Percentiles rank a stretch among this genome's conserved stretches.
Evolutionary conservation across 2,113 vertebrate species (phyloP).

Genomic region (Perca flavescens): DNA sequence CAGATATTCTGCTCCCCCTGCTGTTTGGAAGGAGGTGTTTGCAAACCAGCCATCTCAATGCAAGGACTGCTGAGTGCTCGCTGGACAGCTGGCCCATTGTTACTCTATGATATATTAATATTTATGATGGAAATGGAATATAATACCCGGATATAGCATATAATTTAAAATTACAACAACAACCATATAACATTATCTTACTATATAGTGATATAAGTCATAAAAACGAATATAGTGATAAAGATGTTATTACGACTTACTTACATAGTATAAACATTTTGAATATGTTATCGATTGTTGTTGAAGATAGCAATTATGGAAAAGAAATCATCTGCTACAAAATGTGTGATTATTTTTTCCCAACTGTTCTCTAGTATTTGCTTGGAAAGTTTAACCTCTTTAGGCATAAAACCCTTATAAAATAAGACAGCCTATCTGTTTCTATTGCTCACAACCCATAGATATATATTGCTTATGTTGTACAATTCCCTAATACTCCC

Average conservation of each 20-base stretch:
- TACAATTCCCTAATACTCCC: no score
- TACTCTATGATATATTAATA: neutral
- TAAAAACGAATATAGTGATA: neutral
- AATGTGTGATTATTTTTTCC: no score
- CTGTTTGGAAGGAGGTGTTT: neutral
- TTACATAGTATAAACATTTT: neutral
- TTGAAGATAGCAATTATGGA: neutral
- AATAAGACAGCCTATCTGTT: neutral
- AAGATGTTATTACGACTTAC: neutral
- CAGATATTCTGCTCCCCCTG: neutral
- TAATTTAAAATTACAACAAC: neutral
- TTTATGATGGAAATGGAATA: neutral
- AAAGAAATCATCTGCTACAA: neutral
- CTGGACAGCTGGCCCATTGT: neutral
- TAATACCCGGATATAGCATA: neutral
- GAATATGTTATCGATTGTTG: neutral
- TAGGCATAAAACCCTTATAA: neutral
- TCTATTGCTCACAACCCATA: neutral
- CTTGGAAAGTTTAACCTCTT: neutral
- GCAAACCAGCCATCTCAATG: neutral
- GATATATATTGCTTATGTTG: neutral
- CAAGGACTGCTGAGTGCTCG: neutral
- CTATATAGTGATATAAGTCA: no score
- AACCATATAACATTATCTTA: neutral
- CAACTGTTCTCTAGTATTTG: neutral